These are phyloP conservation scores for Lasiommata megera DNA, from an alignment of 2,888 invertebrate species.

Conservation along the genomic window DNA sequence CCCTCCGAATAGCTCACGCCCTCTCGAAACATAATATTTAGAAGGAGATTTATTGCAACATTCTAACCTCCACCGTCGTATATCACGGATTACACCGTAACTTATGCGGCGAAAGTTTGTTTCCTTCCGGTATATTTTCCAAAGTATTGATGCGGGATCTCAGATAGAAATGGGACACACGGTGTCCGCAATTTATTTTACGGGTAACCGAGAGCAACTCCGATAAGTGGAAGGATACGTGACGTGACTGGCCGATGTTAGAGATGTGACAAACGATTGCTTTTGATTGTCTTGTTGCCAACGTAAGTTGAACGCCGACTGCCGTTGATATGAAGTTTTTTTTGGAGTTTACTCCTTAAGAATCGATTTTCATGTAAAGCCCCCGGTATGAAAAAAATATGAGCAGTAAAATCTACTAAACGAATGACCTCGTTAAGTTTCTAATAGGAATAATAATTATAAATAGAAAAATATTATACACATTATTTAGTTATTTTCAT, in stretches of 20 bases:
- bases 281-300: constrained; percentile 6
- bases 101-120: constrained; percentile 8
- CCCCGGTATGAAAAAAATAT: too few relatives aligned
- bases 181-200: constrained; percentile 53
- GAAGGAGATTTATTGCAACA: background rate
- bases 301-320: background rate
- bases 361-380: too few relatives aligned
- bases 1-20: background rate
- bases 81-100: constrained; percentile 9
- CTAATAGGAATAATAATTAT: too few relatives aligned
- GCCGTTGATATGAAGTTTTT: background rate
- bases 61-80: background rate
- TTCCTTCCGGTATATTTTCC: constrained; percentile 16
- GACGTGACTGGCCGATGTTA: constrained; percentile 49
- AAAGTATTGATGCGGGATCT: constrained; percentile 31
- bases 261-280: constrained; percentile 11
- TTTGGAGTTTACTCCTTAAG: too few relatives aligned
- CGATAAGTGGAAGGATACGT: constrained; percentile 61
- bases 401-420: too few relatives aligned
- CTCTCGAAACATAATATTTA: background rate
- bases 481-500: too few relatives aligned
- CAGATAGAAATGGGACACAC: constrained; percentile 33
- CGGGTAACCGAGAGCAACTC: constrained; percentile 52
- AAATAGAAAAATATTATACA: too few relatives aligned
- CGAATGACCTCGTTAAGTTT: too few relatives aligned